phyloP scores from a whole-genome alignment of 2,888 invertebrate species.

The Drosophila prolongata region DNA sequence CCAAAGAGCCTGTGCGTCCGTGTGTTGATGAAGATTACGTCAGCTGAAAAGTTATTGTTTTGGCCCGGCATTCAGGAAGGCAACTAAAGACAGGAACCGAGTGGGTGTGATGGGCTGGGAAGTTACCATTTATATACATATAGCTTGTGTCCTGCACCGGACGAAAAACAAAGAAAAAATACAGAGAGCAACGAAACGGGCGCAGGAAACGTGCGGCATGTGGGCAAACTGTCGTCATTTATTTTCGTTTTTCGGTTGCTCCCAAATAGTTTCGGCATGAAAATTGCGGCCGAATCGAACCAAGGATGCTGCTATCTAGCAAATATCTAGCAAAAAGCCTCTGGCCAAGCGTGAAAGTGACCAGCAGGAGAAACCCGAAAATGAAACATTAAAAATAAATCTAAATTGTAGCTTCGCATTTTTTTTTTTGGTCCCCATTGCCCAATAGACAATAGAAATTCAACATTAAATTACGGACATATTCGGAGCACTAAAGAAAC shows the following conservation, averaged over 20 bases:
- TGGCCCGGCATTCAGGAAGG: slow-evolving; percentile 52
- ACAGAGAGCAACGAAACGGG: slow-evolving; percentile 29
- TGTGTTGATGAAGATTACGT: slow-evolving; percentile 77
- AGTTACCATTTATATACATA: slow-evolving; percentile 74
- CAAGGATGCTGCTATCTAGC: slow-evolving; percentile 30
- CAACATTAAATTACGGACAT: slow-evolving; percentile 51
- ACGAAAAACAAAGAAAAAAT: slow-evolving; percentile 17
- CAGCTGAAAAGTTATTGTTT: slow-evolving; percentile 81
- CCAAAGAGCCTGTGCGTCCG: slow-evolving; percentile 31
- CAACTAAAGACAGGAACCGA: slow-evolving; percentile 37
- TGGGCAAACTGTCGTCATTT: slow-evolving; percentile 58
- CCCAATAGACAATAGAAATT: slow-evolving; percentile 60
- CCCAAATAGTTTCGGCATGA: slow-evolving; percentile 60
- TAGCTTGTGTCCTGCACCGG: slow-evolving; percentile 49
- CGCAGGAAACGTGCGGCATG: slow-evolving; percentile 71
- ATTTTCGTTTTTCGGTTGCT: slow-evolving; percentile 51
- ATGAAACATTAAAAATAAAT: slow-evolving; percentile 70
- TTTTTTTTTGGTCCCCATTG: not conserved
- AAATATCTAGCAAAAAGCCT: slow-evolving; percentile 28
- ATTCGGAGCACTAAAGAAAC: slow-evolving; percentile 30
- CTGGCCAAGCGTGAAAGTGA: slow-evolving; percentile 68
- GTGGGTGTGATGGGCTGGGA: slow-evolving; percentile 17
- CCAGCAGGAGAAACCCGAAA: slow-evolving; percentile 31
- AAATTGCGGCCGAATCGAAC: slow-evolving; percentile 67
- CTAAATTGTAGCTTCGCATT: slow-evolving; percentile 59